Conservation (phyloP, 2,113 vertebrate genomes). For the Equus quagga region DNA sequence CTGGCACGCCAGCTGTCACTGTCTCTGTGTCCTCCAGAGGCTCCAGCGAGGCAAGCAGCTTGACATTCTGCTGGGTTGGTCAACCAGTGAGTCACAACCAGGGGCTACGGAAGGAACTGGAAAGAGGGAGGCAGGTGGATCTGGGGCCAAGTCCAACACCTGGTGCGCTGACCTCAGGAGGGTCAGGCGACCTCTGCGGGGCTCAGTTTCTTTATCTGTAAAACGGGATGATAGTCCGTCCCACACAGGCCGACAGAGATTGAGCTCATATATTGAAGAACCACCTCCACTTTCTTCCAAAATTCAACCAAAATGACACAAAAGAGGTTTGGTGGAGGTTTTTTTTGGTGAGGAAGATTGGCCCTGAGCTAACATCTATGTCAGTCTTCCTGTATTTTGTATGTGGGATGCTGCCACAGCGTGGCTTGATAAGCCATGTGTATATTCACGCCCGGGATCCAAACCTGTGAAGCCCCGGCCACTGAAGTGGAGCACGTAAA, state of each 20-base stretch:
- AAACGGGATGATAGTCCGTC: neutral
- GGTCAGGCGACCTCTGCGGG: neutral
- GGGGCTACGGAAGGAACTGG: neutral
- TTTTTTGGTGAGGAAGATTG: too few species aligned
- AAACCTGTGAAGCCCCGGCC: too few species aligned
- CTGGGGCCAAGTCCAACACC: neutral
- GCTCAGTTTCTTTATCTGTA: neutral
- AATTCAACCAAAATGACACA: neutral
- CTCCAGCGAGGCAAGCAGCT: neutral
- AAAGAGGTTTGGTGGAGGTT: neutral
- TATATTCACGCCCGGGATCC: too few species aligned
- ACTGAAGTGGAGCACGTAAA: too few species aligned
- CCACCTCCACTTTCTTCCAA: neutral
- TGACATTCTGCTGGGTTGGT: neutral
- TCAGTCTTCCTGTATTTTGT: too few species aligned
- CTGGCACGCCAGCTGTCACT: accelerated
- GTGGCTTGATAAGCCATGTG: too few species aligned
- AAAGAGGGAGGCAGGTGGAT: neutral
- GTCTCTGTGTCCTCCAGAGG: accelerated
- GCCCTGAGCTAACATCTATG: too few species aligned
- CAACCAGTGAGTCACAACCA: neutral
- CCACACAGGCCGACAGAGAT: neutral
- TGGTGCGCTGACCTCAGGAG: neutral
- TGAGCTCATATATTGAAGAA: neutral
- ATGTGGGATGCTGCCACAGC: too few species aligned